Conservation (phyloP, 2,113 vertebrate species). For the Ascaphus truei region DNA sequence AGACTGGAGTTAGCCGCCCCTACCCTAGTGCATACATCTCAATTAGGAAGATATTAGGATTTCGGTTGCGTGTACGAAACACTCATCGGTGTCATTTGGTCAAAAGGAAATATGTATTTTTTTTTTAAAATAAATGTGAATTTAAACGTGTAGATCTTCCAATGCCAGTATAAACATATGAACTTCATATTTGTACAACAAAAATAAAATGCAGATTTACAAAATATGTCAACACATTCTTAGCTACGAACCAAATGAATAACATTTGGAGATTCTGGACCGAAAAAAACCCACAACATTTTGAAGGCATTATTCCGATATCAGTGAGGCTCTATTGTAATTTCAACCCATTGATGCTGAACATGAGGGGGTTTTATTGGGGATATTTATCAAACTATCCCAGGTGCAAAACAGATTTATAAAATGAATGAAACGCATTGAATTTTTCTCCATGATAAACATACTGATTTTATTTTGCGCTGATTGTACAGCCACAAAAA, state of each 20-base stretch:
- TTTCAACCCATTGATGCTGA: neutral
- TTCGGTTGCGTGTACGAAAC: too few species aligned
- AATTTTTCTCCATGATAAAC: too few species aligned
- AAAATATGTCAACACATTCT: slow-evolving; percentile 17
- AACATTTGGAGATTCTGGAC: neutral
- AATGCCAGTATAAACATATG: slow-evolving; percentile 23
- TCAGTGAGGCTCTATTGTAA: neutral
- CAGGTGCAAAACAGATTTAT: too few species aligned
- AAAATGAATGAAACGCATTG: too few species aligned
- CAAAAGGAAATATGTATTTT: neutral
- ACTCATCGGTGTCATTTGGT: too few species aligned
- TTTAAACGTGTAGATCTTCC: neutral
- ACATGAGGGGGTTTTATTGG: neutral
- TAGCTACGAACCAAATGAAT: neutral
- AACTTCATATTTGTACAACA: slow-evolving; percentile 17
- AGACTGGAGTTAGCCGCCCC: too few species aligned
- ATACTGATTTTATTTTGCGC: too few species aligned
- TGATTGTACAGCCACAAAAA: too few species aligned
- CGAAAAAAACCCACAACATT: neutral
- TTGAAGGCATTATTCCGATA: neutral
- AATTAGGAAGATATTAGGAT: too few species aligned
- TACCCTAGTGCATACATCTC: too few species aligned
- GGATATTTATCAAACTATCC: too few species aligned
- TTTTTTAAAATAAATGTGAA: neutral
- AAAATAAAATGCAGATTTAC: slow-evolving; percentile 24